Conservation (phyloP, 2,888 invertebrate genomes). For the Agrenia bidenticulata region DNA sequence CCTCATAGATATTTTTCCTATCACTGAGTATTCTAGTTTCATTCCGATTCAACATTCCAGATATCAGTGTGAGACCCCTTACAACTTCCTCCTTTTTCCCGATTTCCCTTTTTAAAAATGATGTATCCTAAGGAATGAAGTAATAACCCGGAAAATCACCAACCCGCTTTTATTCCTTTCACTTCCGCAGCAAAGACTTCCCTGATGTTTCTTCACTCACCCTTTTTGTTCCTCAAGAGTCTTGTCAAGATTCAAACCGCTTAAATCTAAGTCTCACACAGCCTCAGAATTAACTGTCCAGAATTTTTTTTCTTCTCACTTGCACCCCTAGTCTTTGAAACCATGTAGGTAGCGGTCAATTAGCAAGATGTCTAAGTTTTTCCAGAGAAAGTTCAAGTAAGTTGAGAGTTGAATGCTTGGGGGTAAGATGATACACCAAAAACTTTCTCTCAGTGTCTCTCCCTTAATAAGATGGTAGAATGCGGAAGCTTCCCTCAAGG, state of each 20-base stretch:
- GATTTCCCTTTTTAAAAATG: not conserved
- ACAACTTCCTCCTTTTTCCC: no score
- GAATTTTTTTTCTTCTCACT: not conserved
- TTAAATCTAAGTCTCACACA: not conserved
- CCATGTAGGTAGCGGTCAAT: no score
- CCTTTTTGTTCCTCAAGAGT: not conserved
- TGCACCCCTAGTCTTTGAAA: not conserved
- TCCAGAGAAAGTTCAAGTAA: not conserved
- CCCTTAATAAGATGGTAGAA: no score
- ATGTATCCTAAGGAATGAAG: constrained; percentile 15
- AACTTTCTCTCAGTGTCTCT: not conserved
- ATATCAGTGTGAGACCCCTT: no score
- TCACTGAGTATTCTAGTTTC: no score
- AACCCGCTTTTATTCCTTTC: constrained; percentile 7
- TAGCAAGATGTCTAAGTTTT: no score
- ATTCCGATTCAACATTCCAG: no score
- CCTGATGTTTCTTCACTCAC: not conserved
- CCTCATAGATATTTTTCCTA: no score
- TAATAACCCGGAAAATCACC: constrained; percentile 26
- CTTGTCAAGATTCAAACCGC: not conserved
- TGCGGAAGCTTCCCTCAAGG: constrained; percentile 1
- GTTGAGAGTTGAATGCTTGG: not conserved
- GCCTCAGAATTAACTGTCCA: no score
- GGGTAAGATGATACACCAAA: not conserved
- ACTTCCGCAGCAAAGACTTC: constrained; percentile 5